phyloP scores from a whole-genome alignment of 2,797 vertebrate genomes.

The Labroides dimidiatus region DNA sequence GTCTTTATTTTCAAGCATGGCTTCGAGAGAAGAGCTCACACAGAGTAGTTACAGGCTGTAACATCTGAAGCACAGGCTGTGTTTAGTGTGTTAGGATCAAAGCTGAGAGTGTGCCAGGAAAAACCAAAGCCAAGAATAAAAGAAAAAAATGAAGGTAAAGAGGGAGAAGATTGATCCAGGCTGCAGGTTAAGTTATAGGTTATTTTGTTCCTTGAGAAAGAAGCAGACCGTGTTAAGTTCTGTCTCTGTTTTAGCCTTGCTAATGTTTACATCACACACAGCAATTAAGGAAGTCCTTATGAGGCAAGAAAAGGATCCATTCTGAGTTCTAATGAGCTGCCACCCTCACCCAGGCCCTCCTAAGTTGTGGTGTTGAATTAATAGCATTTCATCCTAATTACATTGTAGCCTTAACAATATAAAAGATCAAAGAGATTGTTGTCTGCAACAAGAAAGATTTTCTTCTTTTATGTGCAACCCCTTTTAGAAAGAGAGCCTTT shows the following conservation, averaged over 20 bases:
- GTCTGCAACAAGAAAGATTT: not conserved
- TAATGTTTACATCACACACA: constrained; percentile 59
- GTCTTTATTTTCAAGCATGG: constrained; percentile 42
- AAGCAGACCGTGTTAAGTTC: constrained; percentile 21
- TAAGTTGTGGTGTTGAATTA: constrained; percentile 33
- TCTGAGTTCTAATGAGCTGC: constrained; percentile 54
- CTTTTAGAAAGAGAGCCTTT: not conserved
- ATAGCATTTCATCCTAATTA: constrained; percentile 36
- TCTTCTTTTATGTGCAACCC: not conserved
- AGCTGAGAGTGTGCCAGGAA: constrained; percentile 34
- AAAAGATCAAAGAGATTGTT: constrained; percentile 20
- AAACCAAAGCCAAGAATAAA: constrained; percentile 28
- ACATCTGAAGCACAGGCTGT: constrained; percentile 35
- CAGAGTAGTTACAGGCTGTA: constrained; percentile 7
- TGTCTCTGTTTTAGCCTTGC: constrained; percentile 36
- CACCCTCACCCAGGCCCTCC: not conserved
- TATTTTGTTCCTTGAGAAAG: constrained; percentile 37
- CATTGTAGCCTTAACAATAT: constrained; percentile 20
- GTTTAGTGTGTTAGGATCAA: constrained; percentile 51
- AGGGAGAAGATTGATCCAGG: constrained; percentile 19
- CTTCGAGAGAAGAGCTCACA: constrained; percentile 36
- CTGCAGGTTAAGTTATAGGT: constrained; percentile 56
- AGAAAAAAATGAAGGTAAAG: constrained; percentile 1
- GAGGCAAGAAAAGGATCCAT: constrained; percentile 36
- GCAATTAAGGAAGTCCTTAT: constrained; percentile 48